Evolutionary conservation across 2,888 invertebrate species (phyloP), one percentile per base, ranked within the genome.

Genomic region (Toxonevra muliebris): DNA sequence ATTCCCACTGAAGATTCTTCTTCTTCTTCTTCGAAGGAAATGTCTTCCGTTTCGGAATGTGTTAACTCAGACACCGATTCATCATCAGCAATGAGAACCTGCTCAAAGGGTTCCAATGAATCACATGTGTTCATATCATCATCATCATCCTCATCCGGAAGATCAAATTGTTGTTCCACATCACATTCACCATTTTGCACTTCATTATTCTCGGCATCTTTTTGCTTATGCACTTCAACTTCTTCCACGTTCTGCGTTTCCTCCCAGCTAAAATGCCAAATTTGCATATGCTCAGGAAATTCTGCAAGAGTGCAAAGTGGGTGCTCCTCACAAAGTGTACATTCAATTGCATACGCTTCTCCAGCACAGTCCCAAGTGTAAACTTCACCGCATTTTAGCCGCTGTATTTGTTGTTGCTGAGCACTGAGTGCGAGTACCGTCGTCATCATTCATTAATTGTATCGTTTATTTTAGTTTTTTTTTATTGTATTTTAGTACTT

Each of bases 361-460:
- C 76, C 79, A 10, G 75, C 80, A 71, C 81, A 80, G 61, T 78
- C 75, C 81, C 81, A 81, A 61, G 79, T 77, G 63, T 76, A 82
- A 8, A 82, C 78, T 12, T 76, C 79, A 57, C 81, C 81, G 61
- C 81, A 82, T 57, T 66, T 66, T 10, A 61, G 30, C 13, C 66
- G 66, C 58, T 48, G 65, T 5, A 40, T 50, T 9, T 17, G 7
- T 12, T 20, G 17, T 42, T 59, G 42, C 7, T 30, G 30, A 50
- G 9, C 12, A 41, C 52, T 12, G n/a, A 43, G 65, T 58, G 65
- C 65, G 59, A n/a, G 65, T 58, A 58, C 30, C n/a, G 48, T 5
- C n/a, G 48, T 48, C 48, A 48, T 48, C 48, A 48, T 48, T 48
- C 48, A 48, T 48, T 48, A 48, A 15, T 48, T 48, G 30, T 30